phyloP scores from a whole-genome alignment of 2,797 vertebrate genomes.

The Brachymystax lenok region DNA sequence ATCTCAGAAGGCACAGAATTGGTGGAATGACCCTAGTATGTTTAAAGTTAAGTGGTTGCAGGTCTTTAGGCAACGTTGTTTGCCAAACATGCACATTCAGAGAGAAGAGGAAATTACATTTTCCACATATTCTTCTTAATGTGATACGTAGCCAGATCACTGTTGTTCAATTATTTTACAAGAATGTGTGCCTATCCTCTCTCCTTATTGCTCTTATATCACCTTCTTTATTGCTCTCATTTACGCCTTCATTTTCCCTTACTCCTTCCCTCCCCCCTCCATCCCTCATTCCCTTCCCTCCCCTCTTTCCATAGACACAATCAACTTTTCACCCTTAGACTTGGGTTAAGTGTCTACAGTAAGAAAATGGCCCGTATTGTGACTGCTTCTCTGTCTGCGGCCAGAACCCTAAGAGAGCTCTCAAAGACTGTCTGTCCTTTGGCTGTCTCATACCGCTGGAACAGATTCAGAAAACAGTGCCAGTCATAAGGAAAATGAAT shows the following conservation, averaged over 20 bases:
- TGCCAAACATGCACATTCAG: conserved; percentile 35
- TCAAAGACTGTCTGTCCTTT: background rate
- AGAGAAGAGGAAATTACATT: conserved; percentile 38
- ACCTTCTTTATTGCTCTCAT: background rate
- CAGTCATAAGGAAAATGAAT: background rate
- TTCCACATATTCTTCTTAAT: conserved; percentile 26
- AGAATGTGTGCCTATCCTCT: background rate
- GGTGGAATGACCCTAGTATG: conserved; percentile 11
- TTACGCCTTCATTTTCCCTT: background rate
- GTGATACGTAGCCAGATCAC: conserved; percentile 18
- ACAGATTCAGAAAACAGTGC: conserved; percentile 5
- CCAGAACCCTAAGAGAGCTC: background rate
- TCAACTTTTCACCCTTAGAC: conserved; percentile 43
- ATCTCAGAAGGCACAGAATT: no score
- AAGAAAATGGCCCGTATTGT: conserved; percentile 20
- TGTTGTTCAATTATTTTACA: conserved; percentile 13
- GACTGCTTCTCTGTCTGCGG: conserved; percentile 12
- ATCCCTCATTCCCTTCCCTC: conserved; percentile 12
- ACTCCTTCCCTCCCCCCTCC: background rate
- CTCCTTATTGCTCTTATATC: background rate
- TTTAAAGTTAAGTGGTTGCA: conserved; percentile 13
- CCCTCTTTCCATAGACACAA: conserved; percentile 14
- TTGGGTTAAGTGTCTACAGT: conserved; percentile 27
- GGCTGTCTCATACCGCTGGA: conserved; percentile 18
- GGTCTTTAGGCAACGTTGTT: conserved; percentile 14